Conservation (phyloP, 2,888 invertebrate genomes). For the Drosophila mayaguana region DNA sequence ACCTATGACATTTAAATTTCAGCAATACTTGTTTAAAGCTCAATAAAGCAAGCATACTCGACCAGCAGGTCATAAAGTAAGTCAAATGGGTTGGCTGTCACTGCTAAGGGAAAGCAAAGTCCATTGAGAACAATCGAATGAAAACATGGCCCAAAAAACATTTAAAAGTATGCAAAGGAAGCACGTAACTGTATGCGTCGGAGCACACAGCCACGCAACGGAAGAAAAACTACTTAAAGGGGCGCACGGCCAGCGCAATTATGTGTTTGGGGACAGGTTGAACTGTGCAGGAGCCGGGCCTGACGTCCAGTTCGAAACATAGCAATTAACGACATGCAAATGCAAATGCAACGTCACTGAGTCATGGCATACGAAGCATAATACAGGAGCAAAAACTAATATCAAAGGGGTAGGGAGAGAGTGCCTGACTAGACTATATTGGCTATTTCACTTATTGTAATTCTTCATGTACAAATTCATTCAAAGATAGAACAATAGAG, state of each 20-base stretch:
- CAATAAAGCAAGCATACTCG: slow-evolving; percentile 63
- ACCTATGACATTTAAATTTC: slow-evolving; percentile 9
- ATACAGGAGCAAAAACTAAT: slow-evolving; percentile 15
- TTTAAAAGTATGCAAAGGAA: slow-evolving; percentile 44
- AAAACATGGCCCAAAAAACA: slow-evolving; percentile 73
- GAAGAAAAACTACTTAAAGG: slow-evolving; percentile 13
- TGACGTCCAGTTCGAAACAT: slow-evolving; percentile 71
- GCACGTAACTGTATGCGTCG: slow-evolving; percentile 14
- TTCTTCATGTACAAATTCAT: not conserved
- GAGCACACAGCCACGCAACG: not conserved
- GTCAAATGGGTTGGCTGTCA: slow-evolving; percentile 63
- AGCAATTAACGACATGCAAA: slow-evolving; percentile 75
- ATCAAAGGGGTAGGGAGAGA: not conserved
- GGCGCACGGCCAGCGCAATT: slow-evolving; percentile 16
- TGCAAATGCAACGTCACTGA: slow-evolving; percentile 80
- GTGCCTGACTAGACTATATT: not conserved
- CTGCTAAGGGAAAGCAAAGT: slow-evolving; percentile 58
- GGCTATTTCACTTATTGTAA: not conserved
- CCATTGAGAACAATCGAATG: slow-evolving; percentile 37
- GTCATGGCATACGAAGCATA: slow-evolving; percentile 54
- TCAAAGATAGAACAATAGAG: not conserved
- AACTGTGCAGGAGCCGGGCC: not conserved
- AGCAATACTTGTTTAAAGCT: slow-evolving; percentile 49
- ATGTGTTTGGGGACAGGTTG: slow-evolving; percentile 26
- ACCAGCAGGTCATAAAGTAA: slow-evolving; percentile 65